Evolutionary conservation across 2,113 vertebrate genomes (phyloP), one percentile per base, ranked within the genome.

Genomic region (Coptodon bakossiorum): DNA sequence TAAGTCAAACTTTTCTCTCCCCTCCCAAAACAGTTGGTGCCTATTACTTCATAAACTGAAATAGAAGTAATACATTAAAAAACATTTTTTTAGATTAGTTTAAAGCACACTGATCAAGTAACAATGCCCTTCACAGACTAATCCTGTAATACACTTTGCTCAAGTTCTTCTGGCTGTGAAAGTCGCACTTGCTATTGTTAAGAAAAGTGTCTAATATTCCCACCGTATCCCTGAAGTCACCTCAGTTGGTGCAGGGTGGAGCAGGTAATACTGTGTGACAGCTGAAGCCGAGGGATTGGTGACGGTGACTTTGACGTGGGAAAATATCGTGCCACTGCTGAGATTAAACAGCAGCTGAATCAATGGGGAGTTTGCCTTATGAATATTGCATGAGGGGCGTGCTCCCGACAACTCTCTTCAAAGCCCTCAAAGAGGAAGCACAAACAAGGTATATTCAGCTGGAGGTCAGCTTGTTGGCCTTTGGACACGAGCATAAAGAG

Each of bases 331-430:
- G 48, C 83, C 89, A 81, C 91, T 7, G 59, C 91, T 89, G 90
- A 95, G 95, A 95, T 95, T 92, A 93, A 95, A 95, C 93, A 91
- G 93, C 90, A 82, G 86, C 84, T 76, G 76, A 90, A 94, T 94
- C 92, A 73, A 93, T 92, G 84, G 93, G 93, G 88, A 91, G 92
- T 83, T 81, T 34, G 59, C 78, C 76, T 91, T 80, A 85, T 95
- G 87, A 89, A 92, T 94, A 68, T 92, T 92, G 71, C 8, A 94
- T 38, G 85, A 90, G 89, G 89, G 93, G 90, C 73, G 90, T 92
- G 89, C 88, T 91, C 89, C 73, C 14, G 14, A 80, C 82, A 82
- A 85, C 68, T 53, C 38, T 53, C 87, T 85, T 92, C 89, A 88
- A 90, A 92, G 84, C 50, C 45, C 52, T 78, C 45, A 7, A 82